These are phyloP conservation scores for Manis pentadactyla DNA, from an alignment of 2,797 vertebrate genomes.

Conservation along the genomic window DNA sequence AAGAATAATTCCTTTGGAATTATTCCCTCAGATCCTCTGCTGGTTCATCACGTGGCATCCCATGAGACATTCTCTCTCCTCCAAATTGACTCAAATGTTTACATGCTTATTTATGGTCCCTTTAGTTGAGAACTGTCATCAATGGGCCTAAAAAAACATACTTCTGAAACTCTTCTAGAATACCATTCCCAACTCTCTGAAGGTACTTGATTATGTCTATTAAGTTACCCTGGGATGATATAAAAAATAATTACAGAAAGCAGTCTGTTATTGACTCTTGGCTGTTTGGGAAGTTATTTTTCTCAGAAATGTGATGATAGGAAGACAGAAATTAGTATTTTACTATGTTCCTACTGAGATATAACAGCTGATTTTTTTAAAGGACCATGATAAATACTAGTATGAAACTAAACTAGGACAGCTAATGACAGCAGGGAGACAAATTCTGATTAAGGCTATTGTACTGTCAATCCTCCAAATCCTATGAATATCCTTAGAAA, in stretches of 20 bases:
- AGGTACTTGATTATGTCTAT: background rate
- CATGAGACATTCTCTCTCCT: background rate
- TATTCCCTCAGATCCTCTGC: background rate
- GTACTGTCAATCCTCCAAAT: conserved; percentile 17
- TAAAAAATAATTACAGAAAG: conserved; percentile 39
- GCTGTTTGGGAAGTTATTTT: conserved; percentile 32
- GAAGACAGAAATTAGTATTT: conserved; percentile 73
- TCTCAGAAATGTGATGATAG: conserved; percentile 62
- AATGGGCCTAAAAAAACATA: background rate
- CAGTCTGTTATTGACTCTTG: conserved; percentile 30
- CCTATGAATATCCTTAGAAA: conserved; percentile 57
- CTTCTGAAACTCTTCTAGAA: background rate
- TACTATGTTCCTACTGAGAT: conserved; percentile 61
- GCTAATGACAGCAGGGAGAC: conserved; percentile 55
- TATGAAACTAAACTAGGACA: conserved; percentile 64
- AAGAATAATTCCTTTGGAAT: background rate
- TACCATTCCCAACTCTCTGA: background rate
- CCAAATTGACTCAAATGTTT: background rate
- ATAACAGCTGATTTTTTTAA: conserved; percentile 27
- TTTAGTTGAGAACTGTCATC: background rate
- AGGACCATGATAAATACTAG: conserved; percentile 54
- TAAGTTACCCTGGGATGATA: conserved; percentile 13
- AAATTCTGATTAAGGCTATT: conserved; percentile 72
- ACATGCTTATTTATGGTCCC: background rate
- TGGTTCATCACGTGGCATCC: background rate